Evolutionary conservation across 2,888 invertebrate genomes (phyloP), one percentile per base, ranked within the genome.

Genomic region (Eilema griseolum): DNA sequence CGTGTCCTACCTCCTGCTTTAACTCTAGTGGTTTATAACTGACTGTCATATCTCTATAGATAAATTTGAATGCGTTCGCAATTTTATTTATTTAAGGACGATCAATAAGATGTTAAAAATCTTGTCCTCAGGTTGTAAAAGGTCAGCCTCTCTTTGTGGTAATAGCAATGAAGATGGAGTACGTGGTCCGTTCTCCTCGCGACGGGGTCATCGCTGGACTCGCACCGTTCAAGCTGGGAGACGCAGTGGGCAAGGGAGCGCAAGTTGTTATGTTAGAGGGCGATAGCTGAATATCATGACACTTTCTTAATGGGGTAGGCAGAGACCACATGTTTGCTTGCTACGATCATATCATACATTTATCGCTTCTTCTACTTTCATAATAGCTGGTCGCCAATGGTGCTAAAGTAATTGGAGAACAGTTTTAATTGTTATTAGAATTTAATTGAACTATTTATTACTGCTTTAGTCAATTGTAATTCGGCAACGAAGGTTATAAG

Each of bases 81-180:
- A 33, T 33, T n/a, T n/a, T n/a, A n/a, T n/a, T 33, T 33, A 33
- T 33, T 33, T 33, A 7, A 7, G 8, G 31, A 8, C 31, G 4
- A 33, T 33, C 31, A 7, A 8, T 61, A 31, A 20, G 10, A 61
- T 41, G 41, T 41, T 28, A 63, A 24, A 37, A 26, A 24, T 52
- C 24, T 11, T 52, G 11, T 66, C 56, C 26, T 4, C 80, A 89
- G 84, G 99, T 99, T 5, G 96, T 97, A 76, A 96, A 97, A 88
- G 99, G 99, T 0, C 99, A 99, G 88, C 97, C 98, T 0, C 94
- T 99, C 3, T 97, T 99, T 74, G 98, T 99, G 61, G 97, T 99
- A 87, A 99, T 99, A 78, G 99, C 99, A 0, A 99, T 99, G 99
- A 99, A 99, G 96, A 99, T 99, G 99, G 99, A 99, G 96, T 98